phyloP scores from a whole-genome alignment of 2,113 vertebrate genomes.

The Hydrolagus affinis region DNA sequence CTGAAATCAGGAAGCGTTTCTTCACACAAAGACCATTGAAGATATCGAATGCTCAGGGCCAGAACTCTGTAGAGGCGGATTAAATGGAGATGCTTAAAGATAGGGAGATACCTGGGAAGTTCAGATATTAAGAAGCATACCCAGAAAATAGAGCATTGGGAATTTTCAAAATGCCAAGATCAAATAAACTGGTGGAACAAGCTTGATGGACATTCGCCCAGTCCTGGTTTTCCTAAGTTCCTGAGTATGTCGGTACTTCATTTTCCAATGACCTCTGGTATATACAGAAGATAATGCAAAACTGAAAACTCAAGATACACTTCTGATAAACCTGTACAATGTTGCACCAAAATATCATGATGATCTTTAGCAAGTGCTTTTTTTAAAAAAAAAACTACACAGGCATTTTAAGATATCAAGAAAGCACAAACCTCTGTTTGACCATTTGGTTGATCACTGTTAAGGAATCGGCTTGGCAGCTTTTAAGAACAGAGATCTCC shows the following conservation, averaged over 20 bases:
- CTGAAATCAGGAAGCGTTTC: no score
- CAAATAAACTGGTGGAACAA: no score
- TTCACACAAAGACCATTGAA: no score
- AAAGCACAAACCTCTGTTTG: background rate
- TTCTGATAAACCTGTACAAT: background rate
- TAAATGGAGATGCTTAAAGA: no score
- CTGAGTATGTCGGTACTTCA: background rate
- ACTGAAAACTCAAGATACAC: background rate
- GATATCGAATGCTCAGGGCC: no score
- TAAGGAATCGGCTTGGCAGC: background rate
- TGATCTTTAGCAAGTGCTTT: background rate
- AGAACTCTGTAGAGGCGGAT: no score
- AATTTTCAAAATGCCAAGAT: no score
- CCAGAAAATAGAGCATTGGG: no score
- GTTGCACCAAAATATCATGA: background rate
- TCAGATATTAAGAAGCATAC: no score
- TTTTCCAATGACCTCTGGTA: slow-evolving; percentile 2
- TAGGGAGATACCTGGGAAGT: no score
- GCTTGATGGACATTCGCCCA: no score
- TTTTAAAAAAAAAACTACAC: background rate
- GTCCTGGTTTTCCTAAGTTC: no score
- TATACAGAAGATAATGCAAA: background rate
- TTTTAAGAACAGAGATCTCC: background rate
- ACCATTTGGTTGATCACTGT: background rate
- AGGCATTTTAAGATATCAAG: background rate